phyloP scores from a whole-genome alignment of 2,888 invertebrate genomes.

The Drosophila flavopinicola region DNA sequence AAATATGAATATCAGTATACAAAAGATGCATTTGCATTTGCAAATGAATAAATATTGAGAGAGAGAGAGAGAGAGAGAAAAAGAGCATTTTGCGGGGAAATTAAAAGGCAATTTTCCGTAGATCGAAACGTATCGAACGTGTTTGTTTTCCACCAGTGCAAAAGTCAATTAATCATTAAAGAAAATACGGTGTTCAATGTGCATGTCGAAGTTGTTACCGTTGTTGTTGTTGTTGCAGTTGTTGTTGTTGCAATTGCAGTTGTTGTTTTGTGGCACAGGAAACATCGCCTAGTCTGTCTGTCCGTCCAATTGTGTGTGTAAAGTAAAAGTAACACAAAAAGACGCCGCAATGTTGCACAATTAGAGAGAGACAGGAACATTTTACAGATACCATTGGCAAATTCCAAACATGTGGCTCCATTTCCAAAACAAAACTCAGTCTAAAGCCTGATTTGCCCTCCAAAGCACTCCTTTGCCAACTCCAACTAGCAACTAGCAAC shows the following conservation, averaged over 20 bases:
- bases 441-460: too few species aligned
- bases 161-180: slow-evolving; percentile 78
- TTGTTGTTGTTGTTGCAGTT: slow-evolving; percentile 23
- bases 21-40: slow-evolving; percentile 62
- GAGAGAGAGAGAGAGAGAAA: too few species aligned
- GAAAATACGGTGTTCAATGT: slow-evolving; percentile 73
- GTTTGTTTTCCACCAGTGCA: slow-evolving; percentile 70
- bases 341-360: slow-evolving; percentile 65
- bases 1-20: too few species aligned
- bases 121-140: slow-evolving; percentile 71
- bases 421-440: slow-evolving; percentile 22
- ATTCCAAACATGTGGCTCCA: slow-evolving; percentile 65
- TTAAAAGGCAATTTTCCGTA: slow-evolving; percentile 71
- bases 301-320: slow-evolving; percentile 37
- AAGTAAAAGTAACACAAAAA: slow-evolving; percentile 68
- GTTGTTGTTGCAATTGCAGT: slow-evolving; percentile 18
- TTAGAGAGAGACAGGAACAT: slow-evolving; percentile 63
- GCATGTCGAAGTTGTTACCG: slow-evolving; percentile 50
- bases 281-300: slow-evolving; percentile 38
- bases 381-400: slow-evolving; percentile 58
- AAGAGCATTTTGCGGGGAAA: slow-evolving; percentile 61
- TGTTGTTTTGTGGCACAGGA: slow-evolving; percentile 53
- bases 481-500: slow-evolving; percentile 10
- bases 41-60: slow-evolving; percentile 70
- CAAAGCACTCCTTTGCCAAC: background rate